phyloP scores from a whole-genome alignment of 2,797 vertebrate species.

The Thalassophryne amazonica region DNA sequence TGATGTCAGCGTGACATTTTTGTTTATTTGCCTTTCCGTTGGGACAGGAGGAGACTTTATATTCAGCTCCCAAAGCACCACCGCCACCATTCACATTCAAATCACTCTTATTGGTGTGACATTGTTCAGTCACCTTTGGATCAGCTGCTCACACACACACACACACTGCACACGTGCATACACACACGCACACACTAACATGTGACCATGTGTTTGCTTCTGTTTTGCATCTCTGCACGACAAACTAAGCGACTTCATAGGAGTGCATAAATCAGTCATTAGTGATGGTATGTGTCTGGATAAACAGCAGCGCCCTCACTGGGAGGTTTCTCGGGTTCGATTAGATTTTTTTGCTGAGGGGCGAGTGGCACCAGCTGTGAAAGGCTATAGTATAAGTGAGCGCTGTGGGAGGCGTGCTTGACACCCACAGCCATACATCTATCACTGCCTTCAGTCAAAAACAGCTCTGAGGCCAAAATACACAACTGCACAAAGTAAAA shows the following conservation, averaged over 20 bases:
- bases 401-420: conserved; percentile 12
- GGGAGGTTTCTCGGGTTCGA: conserved; percentile 19
- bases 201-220: conserved; percentile 4
- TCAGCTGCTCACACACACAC: conserved; percentile 19
- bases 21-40: conserved; percentile 8
- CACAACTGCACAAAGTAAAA: neutral
- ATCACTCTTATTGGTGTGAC: conserved; percentile 52
- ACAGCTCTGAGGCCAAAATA: neutral
- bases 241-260: conserved; percentile 3
- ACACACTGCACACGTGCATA: conserved; percentile 5
- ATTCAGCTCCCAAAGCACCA: conserved; percentile 6
- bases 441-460: conserved; percentile 16
- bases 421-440: conserved; percentile 8
- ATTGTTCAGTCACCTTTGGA: conserved; percentile 45
- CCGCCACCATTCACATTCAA: conserved; percentile 48
- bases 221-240: conserved; percentile 9
- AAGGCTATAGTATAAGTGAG: conserved; percentile 24
- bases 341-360: conserved; percentile 27
- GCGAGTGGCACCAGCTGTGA: conserved; percentile 49
- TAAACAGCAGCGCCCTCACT: conserved; percentile 27
- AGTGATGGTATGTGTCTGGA: conserved; percentile 39
- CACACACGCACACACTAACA: conserved; percentile 1
- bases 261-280: conserved; percentile 40
- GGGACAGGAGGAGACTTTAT: neutral
- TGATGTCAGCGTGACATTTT: neutral